Conservation (phyloP, 1,140 invertebrate species). For the Ptiloglossa arizonensis region DNA sequence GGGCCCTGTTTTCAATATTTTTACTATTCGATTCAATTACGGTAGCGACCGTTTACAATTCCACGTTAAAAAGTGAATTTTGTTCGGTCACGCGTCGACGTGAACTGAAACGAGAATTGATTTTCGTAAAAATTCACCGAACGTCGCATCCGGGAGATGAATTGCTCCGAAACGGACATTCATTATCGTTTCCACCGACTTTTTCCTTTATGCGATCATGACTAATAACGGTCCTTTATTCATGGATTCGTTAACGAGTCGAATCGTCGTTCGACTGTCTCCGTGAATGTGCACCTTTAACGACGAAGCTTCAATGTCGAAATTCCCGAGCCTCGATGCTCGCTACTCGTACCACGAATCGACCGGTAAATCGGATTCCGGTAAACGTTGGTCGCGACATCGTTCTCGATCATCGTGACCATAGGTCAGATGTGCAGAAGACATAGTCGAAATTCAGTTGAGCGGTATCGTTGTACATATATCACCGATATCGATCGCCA, state of each 20-base stretch:
- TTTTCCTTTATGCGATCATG: not conserved
- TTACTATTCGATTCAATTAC: not conserved
- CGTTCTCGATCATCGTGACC: slow-evolving; percentile 10
- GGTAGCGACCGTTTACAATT: not conserved
- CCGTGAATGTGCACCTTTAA: not conserved
- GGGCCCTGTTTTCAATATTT: not conserved
- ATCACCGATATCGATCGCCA: not conserved
- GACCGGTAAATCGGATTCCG: slow-evolving; percentile 29
- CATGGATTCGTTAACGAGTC: not conserved
- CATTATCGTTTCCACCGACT: not conserved
- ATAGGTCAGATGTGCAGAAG: not conserved
- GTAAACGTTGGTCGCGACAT: slow-evolving; percentile 12
- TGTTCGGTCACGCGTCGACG: too few relatives aligned
- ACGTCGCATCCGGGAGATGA: not conserved
- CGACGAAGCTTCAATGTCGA: not conserved
- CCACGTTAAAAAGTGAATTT: too few relatives aligned
- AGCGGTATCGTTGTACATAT: not conserved
- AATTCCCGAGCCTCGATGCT: not conserved
- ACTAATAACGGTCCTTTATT: too few relatives aligned
- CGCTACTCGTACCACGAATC: not conserved
- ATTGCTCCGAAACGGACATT: not conserved
- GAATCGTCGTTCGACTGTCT: not conserved
- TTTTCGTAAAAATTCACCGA: not conserved
- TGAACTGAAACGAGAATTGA: too few relatives aligned
- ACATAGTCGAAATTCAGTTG: slow-evolving; percentile 27